Evolutionary conservation across 2,888 invertebrate genomes (phyloP).

Genomic region (Sesamia inferens): DNA sequence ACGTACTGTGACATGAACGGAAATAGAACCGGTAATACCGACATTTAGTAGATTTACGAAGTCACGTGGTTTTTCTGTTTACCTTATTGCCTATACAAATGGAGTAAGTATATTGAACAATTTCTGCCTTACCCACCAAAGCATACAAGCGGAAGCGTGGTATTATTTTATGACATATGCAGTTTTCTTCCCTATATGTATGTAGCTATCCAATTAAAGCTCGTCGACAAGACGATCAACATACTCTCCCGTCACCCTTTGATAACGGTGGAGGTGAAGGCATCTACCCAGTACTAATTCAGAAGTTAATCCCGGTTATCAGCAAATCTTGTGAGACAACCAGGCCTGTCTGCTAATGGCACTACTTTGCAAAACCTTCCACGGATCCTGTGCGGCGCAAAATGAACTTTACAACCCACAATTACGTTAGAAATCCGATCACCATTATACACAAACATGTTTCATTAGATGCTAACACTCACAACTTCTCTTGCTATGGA

Average conservation of each 20-base stretch:
- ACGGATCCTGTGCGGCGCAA: constrained; percentile 43
- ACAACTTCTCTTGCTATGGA: constrained; percentile 29
- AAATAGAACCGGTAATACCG: too few species aligned
- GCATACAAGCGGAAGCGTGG: not conserved
- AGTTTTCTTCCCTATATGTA: not conserved
- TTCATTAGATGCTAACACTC: constrained; percentile 80
- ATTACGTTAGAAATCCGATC: constrained; percentile 59
- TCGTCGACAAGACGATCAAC: not conserved
- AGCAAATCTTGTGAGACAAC: constrained; percentile 78
- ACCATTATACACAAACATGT: constrained; percentile 72
- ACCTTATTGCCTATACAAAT: too few species aligned
- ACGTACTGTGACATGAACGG: too few species aligned
- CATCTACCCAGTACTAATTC: constrained; percentile 42
- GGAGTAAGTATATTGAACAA: not conserved
- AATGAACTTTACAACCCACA: constrained; percentile 53
- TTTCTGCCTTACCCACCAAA: not conserved
- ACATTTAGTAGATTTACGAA: too few species aligned
- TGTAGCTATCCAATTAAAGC: not conserved
- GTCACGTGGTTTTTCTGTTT: too few species aligned
- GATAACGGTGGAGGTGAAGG: constrained; percentile 21
- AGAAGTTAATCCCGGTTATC: constrained; percentile 73
- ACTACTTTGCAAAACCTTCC: constrained; percentile 75
- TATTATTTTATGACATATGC: not conserved
- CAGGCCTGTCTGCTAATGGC: constrained; percentile 77
- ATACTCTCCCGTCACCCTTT: not conserved